Percentiles rank a stretch among this genome's conserved stretches.
Conservation (phyloP, 2,797 vertebrate species). For the Chloroceryle amazona region DNA sequence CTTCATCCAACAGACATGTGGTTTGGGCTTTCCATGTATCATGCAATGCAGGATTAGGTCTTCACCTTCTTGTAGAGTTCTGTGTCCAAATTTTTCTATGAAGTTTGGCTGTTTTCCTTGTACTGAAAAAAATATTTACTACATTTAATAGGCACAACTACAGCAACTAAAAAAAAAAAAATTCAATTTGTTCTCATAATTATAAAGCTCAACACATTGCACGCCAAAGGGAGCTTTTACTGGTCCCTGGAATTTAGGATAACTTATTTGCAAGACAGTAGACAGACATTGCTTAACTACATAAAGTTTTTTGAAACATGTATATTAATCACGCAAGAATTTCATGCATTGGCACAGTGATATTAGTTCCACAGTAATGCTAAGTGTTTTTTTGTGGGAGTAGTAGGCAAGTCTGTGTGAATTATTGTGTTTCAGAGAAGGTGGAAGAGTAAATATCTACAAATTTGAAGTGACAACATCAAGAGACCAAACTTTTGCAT, state of each 20-base stretch:
- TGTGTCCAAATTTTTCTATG: constrained; percentile 44
- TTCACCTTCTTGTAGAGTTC: constrained; percentile 65
- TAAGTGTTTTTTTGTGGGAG: neutral
- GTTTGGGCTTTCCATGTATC: constrained; percentile 51
- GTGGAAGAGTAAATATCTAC: neutral
- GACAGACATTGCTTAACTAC: neutral
- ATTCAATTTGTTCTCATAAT: neutral
- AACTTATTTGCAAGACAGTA: neutral
- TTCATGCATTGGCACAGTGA: neutral
- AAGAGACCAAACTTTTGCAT: neutral
- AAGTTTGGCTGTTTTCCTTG: constrained; percentile 59
- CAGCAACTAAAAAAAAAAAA: neutral
- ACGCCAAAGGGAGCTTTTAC: neutral
- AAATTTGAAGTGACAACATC: neutral
- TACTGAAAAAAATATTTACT: constrained; percentile 36
- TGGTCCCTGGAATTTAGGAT: neutral
- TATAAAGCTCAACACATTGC: neutral
- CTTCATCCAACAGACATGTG: constrained; percentile 62
- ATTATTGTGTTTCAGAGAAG: neutral
- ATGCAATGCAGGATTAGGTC: constrained; percentile 64
- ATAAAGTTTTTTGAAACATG: neutral
- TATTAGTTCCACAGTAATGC: neutral
- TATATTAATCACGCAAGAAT: neutral
- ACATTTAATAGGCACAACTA: neutral
- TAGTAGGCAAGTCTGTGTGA: neutral